phyloP scores from a whole-genome alignment of 2,113 vertebrate species.

The Anhinga anhinga region DNA sequence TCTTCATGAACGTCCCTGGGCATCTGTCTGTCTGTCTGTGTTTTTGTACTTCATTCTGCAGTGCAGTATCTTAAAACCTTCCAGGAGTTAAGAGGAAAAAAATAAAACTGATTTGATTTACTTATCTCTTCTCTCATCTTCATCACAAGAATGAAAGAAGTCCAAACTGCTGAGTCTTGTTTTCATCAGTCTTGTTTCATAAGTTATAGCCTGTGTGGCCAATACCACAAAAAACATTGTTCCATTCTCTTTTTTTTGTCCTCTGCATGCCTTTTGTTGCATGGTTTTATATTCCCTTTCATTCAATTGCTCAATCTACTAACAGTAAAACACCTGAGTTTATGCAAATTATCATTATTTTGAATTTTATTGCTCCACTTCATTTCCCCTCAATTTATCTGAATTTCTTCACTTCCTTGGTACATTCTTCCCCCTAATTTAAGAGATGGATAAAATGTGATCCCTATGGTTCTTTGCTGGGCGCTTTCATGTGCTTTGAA shows the following conservation, averaged over 20 bases:
- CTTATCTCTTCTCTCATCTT: neutral
- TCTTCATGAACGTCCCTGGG: neutral
- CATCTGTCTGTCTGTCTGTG: neutral
- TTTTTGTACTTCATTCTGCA: neutral
- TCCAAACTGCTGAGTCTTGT: neutral
- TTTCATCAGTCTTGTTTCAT: neutral
- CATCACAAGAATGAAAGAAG: neutral
- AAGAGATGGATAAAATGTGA: neutral
- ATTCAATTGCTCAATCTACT: neutral
- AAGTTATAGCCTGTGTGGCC: neutral
- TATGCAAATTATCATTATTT: constrained; percentile 5
- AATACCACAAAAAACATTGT: neutral
- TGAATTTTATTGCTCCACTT: constrained; percentile 34
- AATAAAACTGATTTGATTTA: neutral
- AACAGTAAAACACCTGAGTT: neutral
- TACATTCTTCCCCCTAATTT: constrained; percentile 5
- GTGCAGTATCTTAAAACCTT: neutral
- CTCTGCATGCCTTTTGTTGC: neutral
- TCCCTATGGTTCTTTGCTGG: neutral
- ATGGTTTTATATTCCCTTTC: neutral
- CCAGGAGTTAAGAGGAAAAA: neutral
- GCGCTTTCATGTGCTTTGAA: neutral
- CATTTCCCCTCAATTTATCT: constrained; percentile 7
- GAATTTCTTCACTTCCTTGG: constrained; percentile 35
- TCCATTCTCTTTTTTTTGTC: neutral